Percentiles rank a stretch among this genome's conserved stretches.
Evolutionary conservation across 2,113 vertebrate species (phyloP).

Genomic region (Ciconia boyciana): DNA sequence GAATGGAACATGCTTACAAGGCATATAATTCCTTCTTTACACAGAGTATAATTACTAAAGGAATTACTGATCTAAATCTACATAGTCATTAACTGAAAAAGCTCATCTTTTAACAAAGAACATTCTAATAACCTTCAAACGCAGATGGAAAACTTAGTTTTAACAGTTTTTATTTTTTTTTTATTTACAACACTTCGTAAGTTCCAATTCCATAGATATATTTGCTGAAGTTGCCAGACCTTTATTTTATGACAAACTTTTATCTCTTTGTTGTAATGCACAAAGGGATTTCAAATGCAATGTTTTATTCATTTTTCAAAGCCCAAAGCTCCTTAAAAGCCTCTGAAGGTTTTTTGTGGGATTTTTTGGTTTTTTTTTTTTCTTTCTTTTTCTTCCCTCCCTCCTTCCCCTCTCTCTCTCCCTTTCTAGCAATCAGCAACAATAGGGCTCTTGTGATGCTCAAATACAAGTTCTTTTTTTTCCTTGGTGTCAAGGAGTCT

Average conservation of each 20-base stretch:
- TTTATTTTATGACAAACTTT: slow-evolving; percentile 60
- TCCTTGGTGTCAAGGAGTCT: neutral
- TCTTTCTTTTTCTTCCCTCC: neutral
- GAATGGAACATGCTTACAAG: slow-evolving; percentile 37
- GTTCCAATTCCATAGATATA: slow-evolving; percentile 15
- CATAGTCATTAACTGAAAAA: slow-evolving; percentile 60
- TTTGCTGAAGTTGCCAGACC: slow-evolving; percentile 68
- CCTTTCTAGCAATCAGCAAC: slow-evolving; percentile 3
- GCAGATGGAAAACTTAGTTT: neutral
- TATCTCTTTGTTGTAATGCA: slow-evolving; percentile 64
- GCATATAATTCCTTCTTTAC: slow-evolving; percentile 60
- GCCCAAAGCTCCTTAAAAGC: slow-evolving; percentile 42
- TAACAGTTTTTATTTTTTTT: neutral
- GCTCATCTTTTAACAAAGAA: slow-evolving; percentile 42
- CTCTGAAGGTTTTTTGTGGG: neutral
- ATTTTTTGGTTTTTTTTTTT: neutral
- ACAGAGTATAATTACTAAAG: slow-evolving; percentile 57
- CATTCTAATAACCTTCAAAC: slow-evolving; percentile 50
- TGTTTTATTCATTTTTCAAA: slow-evolving; percentile 72
- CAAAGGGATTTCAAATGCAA: slow-evolving; percentile 63
- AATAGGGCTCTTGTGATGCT: slow-evolving; percentile 22
- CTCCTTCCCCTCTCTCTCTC: neutral
- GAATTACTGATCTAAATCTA: slow-evolving; percentile 59
- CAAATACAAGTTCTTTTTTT: neutral
- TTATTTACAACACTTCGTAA: slow-evolving; percentile 42